Base-by-base conservation (phyloP, 1,140 invertebrate genomes). In the Lepidostoma basale region DNA sequence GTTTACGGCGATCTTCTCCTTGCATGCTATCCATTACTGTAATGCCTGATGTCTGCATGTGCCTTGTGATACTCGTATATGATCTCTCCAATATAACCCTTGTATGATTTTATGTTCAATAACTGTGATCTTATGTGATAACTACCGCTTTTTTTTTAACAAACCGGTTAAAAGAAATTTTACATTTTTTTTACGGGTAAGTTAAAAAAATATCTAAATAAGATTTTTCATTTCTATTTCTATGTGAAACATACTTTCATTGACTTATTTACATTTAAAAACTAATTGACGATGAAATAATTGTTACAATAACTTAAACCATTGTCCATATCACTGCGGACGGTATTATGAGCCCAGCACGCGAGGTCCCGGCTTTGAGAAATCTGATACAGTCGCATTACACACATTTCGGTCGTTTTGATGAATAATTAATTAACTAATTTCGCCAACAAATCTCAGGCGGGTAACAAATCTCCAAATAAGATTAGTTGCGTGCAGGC, bases 391-490 rank as follows among this genome's bases (percentile, higher is more conserved):
- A 66, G 68, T 66, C 63, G 40, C 68, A 62, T 65, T 65, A 70
- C 69, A 67, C 58, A 63, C 56, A 54, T 71, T 62, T 58, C 56
- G 59, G 64, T 65, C 66, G 70, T 72, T 72, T 72, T 72, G 66
- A 72, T 72, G 70, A 72, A 72, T 72, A 72, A 68, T 72, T 72
- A 72, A 72, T 72, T 68, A 72, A 64, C 70, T 72, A 72, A 72
- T 72, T 72, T 68, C 54, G 70, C 65, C 70, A 58, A 68, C 66
- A 65, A 72, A 72, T 72, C 70, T 72, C 66, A 59, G 56, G 70
- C 62, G 70, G 66, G 54, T 66, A 72, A 72, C 66, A 68, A 72
- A 72, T 71, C 69, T 71, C 65, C 42, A 71, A 72, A 72, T 68
- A 67, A 68, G 70, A 72, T 72, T 72, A 72, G 58, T 44, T 58